Percentiles rank a stretch among this genome's conserved stretches.
phyloP scores from a whole-genome alignment of 2,797 vertebrate species.

The Botia kubotai region DNA sequence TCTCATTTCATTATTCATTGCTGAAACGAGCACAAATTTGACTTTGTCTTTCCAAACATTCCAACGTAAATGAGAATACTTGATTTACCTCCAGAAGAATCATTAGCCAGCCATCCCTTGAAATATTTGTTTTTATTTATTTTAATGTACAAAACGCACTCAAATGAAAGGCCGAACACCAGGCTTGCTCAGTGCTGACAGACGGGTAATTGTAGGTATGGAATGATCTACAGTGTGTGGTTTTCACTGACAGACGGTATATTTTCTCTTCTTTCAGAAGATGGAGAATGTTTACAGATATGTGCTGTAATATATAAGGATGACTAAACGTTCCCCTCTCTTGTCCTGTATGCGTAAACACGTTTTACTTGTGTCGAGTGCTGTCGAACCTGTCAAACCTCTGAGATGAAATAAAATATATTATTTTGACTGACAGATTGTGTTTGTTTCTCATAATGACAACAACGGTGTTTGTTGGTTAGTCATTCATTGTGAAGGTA shows the following conservation, averaged over 20 bases:
- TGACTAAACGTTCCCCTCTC: conserved; percentile 70
- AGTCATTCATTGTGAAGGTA: too few relatives aligned
- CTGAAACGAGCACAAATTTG: not conserved
- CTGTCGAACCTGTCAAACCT: conserved; percentile 56
- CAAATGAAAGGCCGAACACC: not conserved
- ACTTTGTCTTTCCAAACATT: conserved; percentile 27
- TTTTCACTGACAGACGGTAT: conserved; percentile 43
- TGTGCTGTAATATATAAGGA: conserved; percentile 52
- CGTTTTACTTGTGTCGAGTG: conserved; percentile 68
- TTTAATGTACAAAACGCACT: conserved; percentile 7
- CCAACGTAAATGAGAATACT: conserved; percentile 10
- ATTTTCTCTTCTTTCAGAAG: conserved; percentile 23
- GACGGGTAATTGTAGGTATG: conserved; percentile 25
- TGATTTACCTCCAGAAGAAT: not conserved
- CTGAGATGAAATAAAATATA: conserved; percentile 75
- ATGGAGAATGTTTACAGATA: conserved; percentile 68
- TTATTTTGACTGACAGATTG: conserved; percentile 17
- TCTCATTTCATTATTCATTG: conserved; percentile 8
- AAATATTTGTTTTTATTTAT: conserved; percentile 42
- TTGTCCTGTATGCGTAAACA: too few relatives aligned
- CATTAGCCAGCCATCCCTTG: not conserved
- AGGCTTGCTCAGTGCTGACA: not conserved
- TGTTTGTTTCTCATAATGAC: not conserved
- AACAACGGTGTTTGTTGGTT: too few relatives aligned
- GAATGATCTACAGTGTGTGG: conserved; percentile 22